A percentile compares a stretch with the other conserved stretches of the same genome.
These are phyloP conservation scores for Onchidella celtica DNA, from an alignment of 2,888 invertebrate genomes.

Conservation along the genomic window DNA sequence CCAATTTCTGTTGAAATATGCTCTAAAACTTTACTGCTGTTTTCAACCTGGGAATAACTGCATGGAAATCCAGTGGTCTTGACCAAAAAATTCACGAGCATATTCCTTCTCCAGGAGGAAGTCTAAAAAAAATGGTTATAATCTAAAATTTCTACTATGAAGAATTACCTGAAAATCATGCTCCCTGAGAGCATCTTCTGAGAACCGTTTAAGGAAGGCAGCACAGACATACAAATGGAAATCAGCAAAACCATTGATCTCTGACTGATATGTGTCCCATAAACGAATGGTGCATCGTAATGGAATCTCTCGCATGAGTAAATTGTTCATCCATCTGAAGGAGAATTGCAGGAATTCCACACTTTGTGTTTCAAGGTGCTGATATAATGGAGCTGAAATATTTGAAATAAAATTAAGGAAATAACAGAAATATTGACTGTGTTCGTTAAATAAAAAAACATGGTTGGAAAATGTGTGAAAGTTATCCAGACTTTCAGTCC, in stretches of 20 bases:
- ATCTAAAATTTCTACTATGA: too few species aligned
- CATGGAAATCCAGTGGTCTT: too few species aligned
- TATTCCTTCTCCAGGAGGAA: too few species aligned
- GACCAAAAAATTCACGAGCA: too few species aligned
- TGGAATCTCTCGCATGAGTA: conserved; percentile 97
- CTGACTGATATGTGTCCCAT: conserved; percentile 96
- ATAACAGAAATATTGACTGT: too few species aligned
- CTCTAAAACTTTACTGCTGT: too few species aligned
- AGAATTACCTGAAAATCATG: conserved; percentile 93
- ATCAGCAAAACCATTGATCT: conserved; percentile 95
- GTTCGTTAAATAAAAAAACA: too few species aligned
- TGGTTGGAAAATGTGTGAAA: too few species aligned
- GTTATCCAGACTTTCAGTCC: too few species aligned
- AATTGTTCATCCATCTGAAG: conserved; percentile 99
- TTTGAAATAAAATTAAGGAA: background rate
- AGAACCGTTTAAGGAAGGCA: conserved; percentile 97
- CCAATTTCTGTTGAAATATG: too few species aligned
- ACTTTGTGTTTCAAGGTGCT: conserved; percentile 94
- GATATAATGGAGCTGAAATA: conserved; percentile 88
- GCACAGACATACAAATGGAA: conserved; percentile 99
- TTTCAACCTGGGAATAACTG: too few species aligned
- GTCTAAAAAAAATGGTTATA: too few species aligned
- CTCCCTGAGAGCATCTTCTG: conserved; percentile 92
- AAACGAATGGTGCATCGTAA: conserved; percentile 96
- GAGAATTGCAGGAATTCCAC: conserved; percentile 99